Conservation (phyloP, 2,888 invertebrate genomes). For the Drosophila pseudotalamancana region DNA sequence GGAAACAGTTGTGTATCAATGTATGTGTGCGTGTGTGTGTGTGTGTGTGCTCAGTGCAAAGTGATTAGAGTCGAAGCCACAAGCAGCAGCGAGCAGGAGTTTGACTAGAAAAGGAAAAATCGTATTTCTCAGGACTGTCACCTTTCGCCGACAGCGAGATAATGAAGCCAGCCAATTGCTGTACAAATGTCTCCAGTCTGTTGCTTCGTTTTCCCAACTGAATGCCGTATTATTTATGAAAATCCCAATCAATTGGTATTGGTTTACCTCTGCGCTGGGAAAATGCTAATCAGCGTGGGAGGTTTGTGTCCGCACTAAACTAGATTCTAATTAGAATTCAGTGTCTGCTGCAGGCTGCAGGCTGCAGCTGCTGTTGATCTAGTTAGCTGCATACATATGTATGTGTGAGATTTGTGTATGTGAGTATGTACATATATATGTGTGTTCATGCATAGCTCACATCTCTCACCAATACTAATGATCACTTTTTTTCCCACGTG, state of each 20-base stretch:
- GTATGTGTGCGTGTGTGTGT: not conserved
- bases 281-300: conserved; percentile 29
- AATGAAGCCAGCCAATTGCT: conserved; percentile 33
- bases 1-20: conserved; percentile 10
- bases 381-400: not conserved
- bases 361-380: not conserved
- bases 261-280: conserved; percentile 30
- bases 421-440: not conserved
- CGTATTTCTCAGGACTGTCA: conserved; percentile 82
- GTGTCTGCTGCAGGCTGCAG: not conserved
- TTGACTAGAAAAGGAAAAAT: conserved; percentile 2
- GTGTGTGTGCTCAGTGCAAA: conserved; percentile 4
- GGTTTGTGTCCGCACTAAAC: conserved; percentile 18
- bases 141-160: conserved; percentile 56
- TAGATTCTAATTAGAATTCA: conserved; percentile 19
- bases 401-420: not conserved
- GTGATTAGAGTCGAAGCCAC: conserved; percentile 8
- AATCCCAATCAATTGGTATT: conserved; percentile 37
- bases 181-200: conserved; percentile 10
- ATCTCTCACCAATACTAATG: not conserved
- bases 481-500: no score
- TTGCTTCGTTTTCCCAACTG: conserved; percentile 39
- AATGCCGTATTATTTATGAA: conserved; percentile 41
- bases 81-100: not conserved
- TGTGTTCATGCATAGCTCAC: no score